Evolutionary conservation across 2,888 invertebrate genomes (phyloP).

Genomic region (Ferdinandea cuprea): DNA sequence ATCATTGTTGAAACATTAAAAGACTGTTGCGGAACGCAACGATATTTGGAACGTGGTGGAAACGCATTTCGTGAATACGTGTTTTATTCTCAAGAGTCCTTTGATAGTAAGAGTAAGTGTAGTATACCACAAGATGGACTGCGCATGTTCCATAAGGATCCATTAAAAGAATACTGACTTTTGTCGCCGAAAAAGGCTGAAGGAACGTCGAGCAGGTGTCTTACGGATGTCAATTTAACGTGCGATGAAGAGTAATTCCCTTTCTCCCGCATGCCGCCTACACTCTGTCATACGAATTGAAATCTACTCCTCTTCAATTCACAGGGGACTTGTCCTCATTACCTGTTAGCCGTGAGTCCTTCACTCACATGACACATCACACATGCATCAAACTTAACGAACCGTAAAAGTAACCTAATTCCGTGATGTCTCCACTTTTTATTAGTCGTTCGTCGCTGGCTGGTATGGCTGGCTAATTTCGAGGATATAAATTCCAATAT

Average conservation of each 20-base stretch:
- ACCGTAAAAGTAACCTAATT: conserved; percentile 69
- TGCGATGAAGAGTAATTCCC: not conserved
- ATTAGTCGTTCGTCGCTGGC: not conserved
- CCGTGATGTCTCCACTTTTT: conserved; percentile 21
- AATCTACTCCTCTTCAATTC: conserved; percentile 13
- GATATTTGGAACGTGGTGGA: conserved; percentile 32
- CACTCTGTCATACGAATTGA: conserved; percentile 4
- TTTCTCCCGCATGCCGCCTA: not conserved
- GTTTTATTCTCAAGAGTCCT: conserved; percentile 19
- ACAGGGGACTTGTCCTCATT: conserved; percentile 41
- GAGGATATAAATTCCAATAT: conserved; percentile 40
- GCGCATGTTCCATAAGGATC: conserved; percentile 60
- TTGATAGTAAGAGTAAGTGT: conserved; percentile 60
- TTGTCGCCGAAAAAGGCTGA: conserved; percentile 4
- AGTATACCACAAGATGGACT: conserved; percentile 28
- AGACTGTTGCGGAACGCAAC: conserved; percentile 10
- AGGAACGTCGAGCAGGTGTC: conserved; percentile 34
- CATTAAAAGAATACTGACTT: conserved; percentile 65
- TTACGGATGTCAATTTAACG: conserved; percentile 16
- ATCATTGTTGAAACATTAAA: conserved; percentile 27
- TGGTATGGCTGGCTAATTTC: conserved; percentile 40
- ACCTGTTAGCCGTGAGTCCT: conserved; percentile 8
- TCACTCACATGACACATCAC: no score
- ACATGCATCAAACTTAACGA: conserved; percentile 48
- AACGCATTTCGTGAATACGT: conserved; percentile 3